These are phyloP conservation scores for Oryzias sinensis DNA, from an alignment of 2,797 vertebrate species.

Conservation along the genomic window DNA sequence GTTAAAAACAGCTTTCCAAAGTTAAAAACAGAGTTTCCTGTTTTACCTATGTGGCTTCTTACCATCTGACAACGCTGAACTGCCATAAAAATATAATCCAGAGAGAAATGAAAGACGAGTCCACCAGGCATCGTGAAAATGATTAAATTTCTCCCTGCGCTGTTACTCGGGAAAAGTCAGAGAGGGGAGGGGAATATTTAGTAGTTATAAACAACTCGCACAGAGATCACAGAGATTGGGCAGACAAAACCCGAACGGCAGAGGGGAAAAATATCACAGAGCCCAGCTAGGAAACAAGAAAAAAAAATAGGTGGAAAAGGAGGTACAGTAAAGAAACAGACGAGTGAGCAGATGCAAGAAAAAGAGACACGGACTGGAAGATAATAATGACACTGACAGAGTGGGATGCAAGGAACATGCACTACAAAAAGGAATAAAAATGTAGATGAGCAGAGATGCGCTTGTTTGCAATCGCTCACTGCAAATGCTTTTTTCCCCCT, in stretches of 20 bases:
- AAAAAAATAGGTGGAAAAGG: constrained; percentile 21
- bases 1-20: constrained; percentile 33
- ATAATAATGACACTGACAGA: constrained; percentile 30
- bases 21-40: constrained; percentile 20
- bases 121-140: constrained; percentile 48
- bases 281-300: constrained; percentile 21
- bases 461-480: no score
- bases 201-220: constrained; percentile 63
- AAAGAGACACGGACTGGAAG: constrained; percentile 28
- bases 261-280: constrained; percentile 45
- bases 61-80: constrained; percentile 49
- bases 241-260: constrained; percentile 43
- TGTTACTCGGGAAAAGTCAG: constrained; percentile 55
- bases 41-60: constrained; percentile 37
- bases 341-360: constrained; percentile 15
- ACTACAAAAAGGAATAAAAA: constrained; percentile 20
- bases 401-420: constrained; percentile 16
- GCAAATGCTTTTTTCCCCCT: no score
- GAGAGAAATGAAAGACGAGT: constrained; percentile 65
- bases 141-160: constrained; percentile 50
- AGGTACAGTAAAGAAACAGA: constrained; percentile 36
- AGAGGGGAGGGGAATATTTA: constrained; percentile 62
- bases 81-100: constrained; percentile 56
- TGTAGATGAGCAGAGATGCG: not conserved
- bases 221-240: constrained; percentile 60